Evolutionary conservation across 1,140 invertebrate species (phyloP), one percentile per base, ranked within the genome.

Genomic region (Drosophila azteca): DNA sequence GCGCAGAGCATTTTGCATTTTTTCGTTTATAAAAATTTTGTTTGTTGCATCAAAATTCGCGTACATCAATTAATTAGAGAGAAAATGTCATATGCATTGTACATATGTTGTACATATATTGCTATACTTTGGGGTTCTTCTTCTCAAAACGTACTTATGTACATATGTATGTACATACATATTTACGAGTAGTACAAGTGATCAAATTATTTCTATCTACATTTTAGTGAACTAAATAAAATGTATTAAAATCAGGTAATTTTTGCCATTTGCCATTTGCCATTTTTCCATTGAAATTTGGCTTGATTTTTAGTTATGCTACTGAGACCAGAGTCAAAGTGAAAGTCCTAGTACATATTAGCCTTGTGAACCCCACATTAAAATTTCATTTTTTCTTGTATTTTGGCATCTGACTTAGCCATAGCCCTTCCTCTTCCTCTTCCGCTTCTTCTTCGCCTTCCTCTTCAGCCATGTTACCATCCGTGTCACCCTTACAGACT

Each of bases 221-320:
- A 49, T 22, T 24, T 43, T 48, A 71, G 57, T 52, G 48, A 71
- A 71, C 49, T 52, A 61, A 71, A 60, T 52, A 71, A 71, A 71
- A 71, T 24, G 0, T 9, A 11, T 71, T 58, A 69, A 70, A 69
- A 67, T 70, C 67, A 69, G 67, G 67, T 69, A 44, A 55, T 69
- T 24, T 46, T 51, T 45, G 60, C 63, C 22, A 3, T 54, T 53
- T n/a, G n/a, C n/a, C n/a, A n/a, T 46, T 51, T 45, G 60, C 63
- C 22, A 3, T 54, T 15, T 17, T 68, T 46, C 24, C 24, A 4
- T 69, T 69, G 11, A 4, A 5, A 5, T 39, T 13, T 39, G 63
- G 63, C 68, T 61, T 52, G 55, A 60, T 50, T 70, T 66, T 22
- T 65, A 65, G 31, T 66, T 45, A 35, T 26, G 31, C 43, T 35